A percentile compares a stretch with the other conserved stretches of the same genome.
Evolutionary conservation across 2,113 vertebrate species (phyloP).

Genomic region (Arenaria interpres): DNA sequence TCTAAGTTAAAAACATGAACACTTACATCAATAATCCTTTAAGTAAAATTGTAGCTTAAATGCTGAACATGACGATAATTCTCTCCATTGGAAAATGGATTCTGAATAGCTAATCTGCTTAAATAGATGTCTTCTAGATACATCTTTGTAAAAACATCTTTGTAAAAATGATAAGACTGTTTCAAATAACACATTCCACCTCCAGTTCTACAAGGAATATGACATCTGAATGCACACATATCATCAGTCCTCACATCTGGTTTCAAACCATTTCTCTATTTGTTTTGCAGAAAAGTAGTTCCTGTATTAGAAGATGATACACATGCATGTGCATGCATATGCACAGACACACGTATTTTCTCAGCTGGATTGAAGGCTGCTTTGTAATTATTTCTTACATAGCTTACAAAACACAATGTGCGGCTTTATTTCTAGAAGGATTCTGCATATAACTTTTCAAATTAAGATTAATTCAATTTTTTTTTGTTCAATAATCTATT

Average conservation of each 20-base stretch:
- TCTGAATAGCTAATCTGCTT: not conserved
- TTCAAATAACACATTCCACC: not conserved
- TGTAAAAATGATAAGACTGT: not conserved
- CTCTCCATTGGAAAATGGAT: not conserved
- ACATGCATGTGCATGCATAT: fast-evolving
- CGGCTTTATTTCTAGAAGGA: not conserved
- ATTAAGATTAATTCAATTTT: not conserved
- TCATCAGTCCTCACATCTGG: not conserved
- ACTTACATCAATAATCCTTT: not conserved
- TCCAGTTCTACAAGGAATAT: not conserved
- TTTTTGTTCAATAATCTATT: not conserved
- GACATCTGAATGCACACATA: not conserved
- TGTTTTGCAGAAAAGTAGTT: not conserved
- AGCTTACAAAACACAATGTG: not conserved
- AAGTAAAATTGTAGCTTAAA: not conserved
- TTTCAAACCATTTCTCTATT: not conserved
- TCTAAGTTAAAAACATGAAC: not conserved
- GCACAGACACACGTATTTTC: not conserved
- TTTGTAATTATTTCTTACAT: not conserved
- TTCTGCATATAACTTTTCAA: not conserved
- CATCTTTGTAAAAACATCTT: not conserved
- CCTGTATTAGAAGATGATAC: not conserved
- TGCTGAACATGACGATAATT: not conserved
- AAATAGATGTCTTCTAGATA: not conserved
- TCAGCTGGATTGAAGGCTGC: not conserved